phyloP scores from a whole-genome alignment of 2,888 invertebrate species.

The Apocheima hispidaria region DNA sequence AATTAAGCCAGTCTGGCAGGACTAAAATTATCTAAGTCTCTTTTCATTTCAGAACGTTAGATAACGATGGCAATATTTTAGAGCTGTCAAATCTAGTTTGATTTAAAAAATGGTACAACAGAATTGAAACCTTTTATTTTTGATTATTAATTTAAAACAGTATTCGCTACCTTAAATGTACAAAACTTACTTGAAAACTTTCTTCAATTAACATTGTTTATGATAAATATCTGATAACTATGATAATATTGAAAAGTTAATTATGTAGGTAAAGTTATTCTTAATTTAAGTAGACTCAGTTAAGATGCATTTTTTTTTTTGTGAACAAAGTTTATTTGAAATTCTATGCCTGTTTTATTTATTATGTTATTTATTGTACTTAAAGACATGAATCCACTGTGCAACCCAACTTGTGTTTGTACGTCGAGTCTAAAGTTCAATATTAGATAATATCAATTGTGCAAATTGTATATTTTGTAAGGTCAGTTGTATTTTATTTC shows the following conservation, averaged over 20 bases:
- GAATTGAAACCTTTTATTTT: too few species aligned
- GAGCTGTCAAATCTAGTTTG: too few species aligned
- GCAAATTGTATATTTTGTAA: conserved; percentile 5
- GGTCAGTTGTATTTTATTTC: not conserved
- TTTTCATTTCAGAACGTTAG: too few species aligned
- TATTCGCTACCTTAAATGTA: conserved; percentile 9
- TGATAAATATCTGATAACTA: not conserved
- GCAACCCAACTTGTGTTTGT: not conserved
- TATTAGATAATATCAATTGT: not conserved
- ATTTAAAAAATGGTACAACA: too few species aligned
- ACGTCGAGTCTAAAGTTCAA: not conserved
- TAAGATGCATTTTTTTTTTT: conserved; percentile 22
- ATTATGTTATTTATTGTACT: conserved; percentile 41
- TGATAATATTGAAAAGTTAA: not conserved
- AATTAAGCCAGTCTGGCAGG: too few species aligned
- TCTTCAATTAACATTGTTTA: not conserved
- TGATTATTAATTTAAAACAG: conserved; percentile 8
- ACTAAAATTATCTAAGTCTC: too few species aligned
- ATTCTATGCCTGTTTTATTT: conserved; percentile 45
- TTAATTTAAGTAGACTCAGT: conserved; percentile 12
- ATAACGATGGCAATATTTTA: too few species aligned
- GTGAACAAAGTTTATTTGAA: conserved; percentile 36
- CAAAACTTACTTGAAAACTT: not conserved
- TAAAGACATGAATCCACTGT: not conserved
- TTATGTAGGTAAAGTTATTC: not conserved